Evolutionary conservation across 1,140 invertebrate species (phyloP).

Genomic region (Magallana gigas): DNA sequence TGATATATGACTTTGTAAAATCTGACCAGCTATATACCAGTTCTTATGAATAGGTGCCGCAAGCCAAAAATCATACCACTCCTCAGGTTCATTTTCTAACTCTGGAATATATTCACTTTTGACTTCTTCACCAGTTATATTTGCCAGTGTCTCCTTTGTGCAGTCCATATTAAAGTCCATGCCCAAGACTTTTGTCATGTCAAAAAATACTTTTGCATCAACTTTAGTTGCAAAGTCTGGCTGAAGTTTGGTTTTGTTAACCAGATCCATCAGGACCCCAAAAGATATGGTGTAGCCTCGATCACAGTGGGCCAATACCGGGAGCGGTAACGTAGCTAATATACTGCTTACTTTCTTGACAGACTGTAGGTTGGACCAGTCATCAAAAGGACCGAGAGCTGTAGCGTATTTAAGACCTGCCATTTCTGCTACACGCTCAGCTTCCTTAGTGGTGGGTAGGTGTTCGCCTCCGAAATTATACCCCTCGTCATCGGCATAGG

Average conservation of each 20-base stretch:
- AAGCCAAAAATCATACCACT: constrained; percentile 72
- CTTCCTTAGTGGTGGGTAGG: constrained; percentile 66
- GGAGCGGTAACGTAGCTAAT: constrained; percentile 59
- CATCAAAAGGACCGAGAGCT: constrained; percentile 62
- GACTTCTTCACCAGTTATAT: constrained; percentile 66
- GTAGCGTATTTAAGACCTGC: constrained; percentile 63
- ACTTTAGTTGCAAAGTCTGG: constrained; percentile 55
- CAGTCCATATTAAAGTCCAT: constrained; percentile 68
- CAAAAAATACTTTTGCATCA: constrained; percentile 64
- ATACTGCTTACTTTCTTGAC: constrained; percentile 64
- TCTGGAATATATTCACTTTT: constrained; percentile 60
- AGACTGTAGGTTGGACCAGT: constrained; percentile 67
- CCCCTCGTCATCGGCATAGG: constrained; percentile 64
- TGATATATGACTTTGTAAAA: constrained; percentile 63
- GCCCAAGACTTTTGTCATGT: constrained; percentile 68
- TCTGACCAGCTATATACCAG: constrained; percentile 72
- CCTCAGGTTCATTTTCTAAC: constrained; percentile 59
- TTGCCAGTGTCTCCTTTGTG: constrained; percentile 61
- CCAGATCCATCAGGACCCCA: constrained; percentile 69
- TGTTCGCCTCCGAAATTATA: constrained; percentile 68
- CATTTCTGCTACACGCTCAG: constrained; percentile 57
- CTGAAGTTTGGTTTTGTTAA: constrained; percentile 63
- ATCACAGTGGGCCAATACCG: constrained; percentile 69
- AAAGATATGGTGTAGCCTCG: constrained; percentile 70
- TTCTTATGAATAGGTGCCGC: constrained; percentile 71